phyloP scores from a whole-genome alignment of 2,797 vertebrate genomes.

The Gambusia yucatana region DNA sequence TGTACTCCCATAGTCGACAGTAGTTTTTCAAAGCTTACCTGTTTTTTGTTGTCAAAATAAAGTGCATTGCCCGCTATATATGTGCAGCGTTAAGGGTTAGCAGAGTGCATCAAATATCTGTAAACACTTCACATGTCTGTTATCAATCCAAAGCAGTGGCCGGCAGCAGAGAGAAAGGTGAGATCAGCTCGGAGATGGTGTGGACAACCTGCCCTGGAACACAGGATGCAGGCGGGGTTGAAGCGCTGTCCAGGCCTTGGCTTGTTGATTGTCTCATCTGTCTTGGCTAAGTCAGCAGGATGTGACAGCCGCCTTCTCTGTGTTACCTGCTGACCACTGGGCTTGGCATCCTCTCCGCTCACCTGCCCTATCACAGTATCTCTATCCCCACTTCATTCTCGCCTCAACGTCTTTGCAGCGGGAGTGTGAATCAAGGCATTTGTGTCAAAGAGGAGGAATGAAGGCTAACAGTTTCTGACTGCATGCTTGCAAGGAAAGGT shows the following conservation, averaged over 20 bases:
- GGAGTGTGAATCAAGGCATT: constrained; percentile 88
- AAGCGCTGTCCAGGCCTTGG: constrained; percentile 68
- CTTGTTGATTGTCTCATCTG: constrained; percentile 77
- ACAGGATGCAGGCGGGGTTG: constrained; percentile 54
- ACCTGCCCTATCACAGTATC: constrained; percentile 70
- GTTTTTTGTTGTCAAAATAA: background rate
- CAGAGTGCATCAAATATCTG: background rate
- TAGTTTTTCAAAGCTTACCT: background rate
- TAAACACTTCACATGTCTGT: constrained; percentile 2
- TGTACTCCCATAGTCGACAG: background rate
- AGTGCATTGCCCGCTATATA: background rate
- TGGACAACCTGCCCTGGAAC: constrained; percentile 65
- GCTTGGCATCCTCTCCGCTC: constrained; percentile 72
- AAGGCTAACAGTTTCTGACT: constrained; percentile 68
- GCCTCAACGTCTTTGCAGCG: constrained; percentile 74
- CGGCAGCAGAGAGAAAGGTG: constrained; percentile 39
- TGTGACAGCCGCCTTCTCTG: constrained; percentile 76
- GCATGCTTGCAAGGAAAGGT: constrained; percentile 86
- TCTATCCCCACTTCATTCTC: constrained; percentile 60
- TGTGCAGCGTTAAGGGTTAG: background rate
- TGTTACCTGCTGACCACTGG: constrained; percentile 75
- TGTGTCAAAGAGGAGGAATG: constrained; percentile 71
- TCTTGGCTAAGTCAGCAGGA: constrained; percentile 75
- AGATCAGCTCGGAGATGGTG: constrained; percentile 62
- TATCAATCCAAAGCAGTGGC: constrained; percentile 12